A percentile compares a stretch with the other conserved stretches of the same genome.
These are phyloP conservation scores for Pelobates fuscus DNA, from an alignment of 2,113 vertebrate species.

Conservation along the genomic window DNA sequence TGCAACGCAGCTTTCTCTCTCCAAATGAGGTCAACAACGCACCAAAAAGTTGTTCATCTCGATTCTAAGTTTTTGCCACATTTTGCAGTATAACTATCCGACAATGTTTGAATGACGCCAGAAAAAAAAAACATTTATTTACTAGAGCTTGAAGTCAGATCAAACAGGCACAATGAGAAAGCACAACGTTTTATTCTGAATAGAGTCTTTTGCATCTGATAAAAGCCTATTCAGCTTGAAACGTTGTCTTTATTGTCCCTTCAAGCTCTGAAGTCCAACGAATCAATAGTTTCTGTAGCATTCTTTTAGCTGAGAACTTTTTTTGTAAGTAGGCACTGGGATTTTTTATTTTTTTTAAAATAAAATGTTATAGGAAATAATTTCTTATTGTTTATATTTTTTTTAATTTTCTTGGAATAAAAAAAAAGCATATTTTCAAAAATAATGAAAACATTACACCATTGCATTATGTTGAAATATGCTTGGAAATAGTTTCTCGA, in stretches of 20 bases:
- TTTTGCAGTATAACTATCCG: constrained; percentile 38
- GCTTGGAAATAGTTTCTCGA: no score
- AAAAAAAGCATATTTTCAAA: no score
- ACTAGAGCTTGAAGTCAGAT: constrained; percentile 40
- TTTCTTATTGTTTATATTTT: no score
- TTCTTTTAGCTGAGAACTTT: constrained; percentile 28
- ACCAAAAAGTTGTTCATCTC: neutral
- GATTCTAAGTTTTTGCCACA: neutral
- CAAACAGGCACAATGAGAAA: constrained; percentile 46
- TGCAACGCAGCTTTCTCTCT: constrained; percentile 12
- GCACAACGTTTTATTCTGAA: constrained; percentile 39
- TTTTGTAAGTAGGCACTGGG: neutral
- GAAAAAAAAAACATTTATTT: constrained; percentile 44
- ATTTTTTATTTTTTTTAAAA: neutral
- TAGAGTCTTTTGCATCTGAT: constrained; percentile 49
- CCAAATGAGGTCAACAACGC: constrained; percentile 1
- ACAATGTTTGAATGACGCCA: constrained; percentile 22
- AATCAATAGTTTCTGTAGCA: constrained; percentile 24
- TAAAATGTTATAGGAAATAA: neutral
- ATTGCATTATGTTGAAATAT: no score
- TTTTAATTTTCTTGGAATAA: no score
- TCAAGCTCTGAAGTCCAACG: constrained; percentile 21
- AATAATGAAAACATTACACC: no score
- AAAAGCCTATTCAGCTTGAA: constrained; percentile 45
- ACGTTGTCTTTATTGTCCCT: constrained; percentile 42